A percentile compares a stretch with the other conserved stretches of the same genome.
Evolutionary conservation across 2,113 vertebrate genomes (phyloP).

Genomic region (Scartelaos histophorus): DNA sequence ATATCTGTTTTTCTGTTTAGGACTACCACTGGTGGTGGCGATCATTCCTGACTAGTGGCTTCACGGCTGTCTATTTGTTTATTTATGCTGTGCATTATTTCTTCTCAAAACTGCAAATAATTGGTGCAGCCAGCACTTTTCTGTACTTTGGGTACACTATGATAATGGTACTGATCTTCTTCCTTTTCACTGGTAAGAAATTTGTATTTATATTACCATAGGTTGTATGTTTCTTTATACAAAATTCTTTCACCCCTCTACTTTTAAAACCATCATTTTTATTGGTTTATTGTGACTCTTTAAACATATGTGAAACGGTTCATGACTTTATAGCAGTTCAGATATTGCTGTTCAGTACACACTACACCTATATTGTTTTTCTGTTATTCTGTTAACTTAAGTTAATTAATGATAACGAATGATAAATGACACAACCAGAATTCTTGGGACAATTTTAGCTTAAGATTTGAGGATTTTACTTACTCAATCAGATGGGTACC

Average conservation of each 20-base stretch:
- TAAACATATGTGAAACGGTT: background rate
- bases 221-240: background rate
- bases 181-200: conserved; percentile 82
- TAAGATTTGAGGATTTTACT: background rate
- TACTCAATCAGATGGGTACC: background rate
- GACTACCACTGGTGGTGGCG: conserved; percentile 99
- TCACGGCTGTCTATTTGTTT: conserved; percentile 95
- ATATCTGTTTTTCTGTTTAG: conserved; percentile 62
- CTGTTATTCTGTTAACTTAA: no score
- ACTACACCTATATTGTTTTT: background rate
- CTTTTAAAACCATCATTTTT: no score
- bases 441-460: background rate
- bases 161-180: conserved; percentile 84
- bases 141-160: conserved; percentile 82
- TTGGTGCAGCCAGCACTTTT: conserved; percentile 80
- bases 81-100: conserved; percentile 87
- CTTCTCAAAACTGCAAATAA: conserved; percentile 82
- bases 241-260: no score
- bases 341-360: background rate
- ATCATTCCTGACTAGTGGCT: conserved; percentile 96
- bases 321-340: background rate
- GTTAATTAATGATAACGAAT: background rate
- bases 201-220: background rate
- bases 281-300: background rate
- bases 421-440: background rate